phyloP scores from a whole-genome alignment of 1,140 invertebrate genomes.

The Drosophila navojoa region DNA sequence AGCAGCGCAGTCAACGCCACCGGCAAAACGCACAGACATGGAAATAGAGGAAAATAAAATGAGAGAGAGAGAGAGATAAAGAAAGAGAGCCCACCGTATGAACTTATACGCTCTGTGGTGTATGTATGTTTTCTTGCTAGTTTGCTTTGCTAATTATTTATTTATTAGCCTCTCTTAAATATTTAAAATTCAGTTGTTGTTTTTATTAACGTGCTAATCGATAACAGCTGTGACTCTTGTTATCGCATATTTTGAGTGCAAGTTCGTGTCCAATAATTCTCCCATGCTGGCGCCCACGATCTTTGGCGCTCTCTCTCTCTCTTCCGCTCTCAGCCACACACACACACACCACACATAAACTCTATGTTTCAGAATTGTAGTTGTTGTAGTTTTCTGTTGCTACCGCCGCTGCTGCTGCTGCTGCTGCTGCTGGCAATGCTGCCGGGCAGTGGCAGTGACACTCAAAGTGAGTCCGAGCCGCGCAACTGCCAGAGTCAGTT shows the following conservation, averaged over 20 bases:
- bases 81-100: background rate
- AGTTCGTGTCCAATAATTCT: conserved; percentile 31
- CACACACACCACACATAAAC: background rate
- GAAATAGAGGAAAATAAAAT: conserved; percentile 5
- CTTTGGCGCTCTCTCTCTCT: conserved; percentile 12
- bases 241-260: conserved; percentile 49
- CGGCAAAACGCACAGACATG: conserved; percentile 36
- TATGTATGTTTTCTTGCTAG: conserved; percentile 37
- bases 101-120: conserved; percentile 7
- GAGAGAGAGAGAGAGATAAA: conserved; percentile 8
- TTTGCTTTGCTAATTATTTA: conserved; percentile 24
- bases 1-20: conserved; percentile 59
- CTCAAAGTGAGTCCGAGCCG: conserved; percentile 49
- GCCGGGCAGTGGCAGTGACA: conserved; percentile 74
- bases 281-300: conserved; percentile 46
- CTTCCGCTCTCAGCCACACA: conserved; percentile 5
- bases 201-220: conserved; percentile 52
- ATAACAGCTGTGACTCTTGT: conserved; percentile 66
- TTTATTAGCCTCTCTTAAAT: conserved; percentile 21
- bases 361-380: conserved; percentile 9
- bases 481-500: conserved; percentile 57
- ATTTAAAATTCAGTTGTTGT: conserved; percentile 46
- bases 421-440: conserved; percentile 30
- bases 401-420: conserved; percentile 11
- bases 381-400: conserved; percentile 25